Evolutionary conservation across 2,888 invertebrate species (phyloP).

Genomic region (Caenorhabditis drosophilae): DNA sequence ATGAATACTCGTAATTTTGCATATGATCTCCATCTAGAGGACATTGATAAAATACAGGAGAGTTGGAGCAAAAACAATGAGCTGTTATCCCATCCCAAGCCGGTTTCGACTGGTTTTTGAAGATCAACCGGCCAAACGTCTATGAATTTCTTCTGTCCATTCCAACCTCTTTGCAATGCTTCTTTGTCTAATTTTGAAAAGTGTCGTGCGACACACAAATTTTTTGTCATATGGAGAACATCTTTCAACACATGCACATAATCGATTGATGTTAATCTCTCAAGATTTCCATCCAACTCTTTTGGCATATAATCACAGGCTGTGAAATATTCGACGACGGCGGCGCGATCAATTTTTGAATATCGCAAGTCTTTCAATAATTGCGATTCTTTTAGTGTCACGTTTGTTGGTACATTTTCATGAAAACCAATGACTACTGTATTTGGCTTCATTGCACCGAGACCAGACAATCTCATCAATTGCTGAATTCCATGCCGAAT

Average conservation of each 20-base stretch:
- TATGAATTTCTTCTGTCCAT: slow-evolving; percentile 74
- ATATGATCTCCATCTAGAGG: slow-evolving; percentile 84
- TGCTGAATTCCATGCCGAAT: slow-evolving; percentile 91
- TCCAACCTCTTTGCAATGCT: slow-evolving; percentile 50
- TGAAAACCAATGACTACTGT: slow-evolving; percentile 93
- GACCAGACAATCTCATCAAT: slow-evolving; percentile 76
- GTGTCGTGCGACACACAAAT: slow-evolving; percentile 88
- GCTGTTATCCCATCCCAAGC: slow-evolving; percentile 81
- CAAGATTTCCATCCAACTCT: slow-evolving; percentile 55
- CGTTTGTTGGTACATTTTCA: slow-evolving; percentile 78
- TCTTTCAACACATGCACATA: slow-evolving; percentile 86
- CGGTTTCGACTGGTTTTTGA: slow-evolving; percentile 78
- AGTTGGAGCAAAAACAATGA: slow-evolving; percentile 92
- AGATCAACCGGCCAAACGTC: slow-evolving; percentile 98
- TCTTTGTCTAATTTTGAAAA: slow-evolving; percentile 84
- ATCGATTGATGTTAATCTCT: slow-evolving; percentile 72
- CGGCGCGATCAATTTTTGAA: slow-evolving; percentile 67
- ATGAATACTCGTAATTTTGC: slow-evolving; percentile 81
- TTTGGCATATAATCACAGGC: slow-evolving; percentile 54
- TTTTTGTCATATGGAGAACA: slow-evolving; percentile 89
- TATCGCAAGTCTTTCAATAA: slow-evolving; percentile 64
- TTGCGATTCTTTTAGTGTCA: slow-evolving; percentile 77
- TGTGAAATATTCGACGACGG: slow-evolving; percentile 69
- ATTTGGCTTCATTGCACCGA: slow-evolving; percentile 99
- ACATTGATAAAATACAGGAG: slow-evolving; percentile 80